Base-by-base conservation (phyloP, 2,113 vertebrate species). In the Onychostoma macrolepis region DNA sequence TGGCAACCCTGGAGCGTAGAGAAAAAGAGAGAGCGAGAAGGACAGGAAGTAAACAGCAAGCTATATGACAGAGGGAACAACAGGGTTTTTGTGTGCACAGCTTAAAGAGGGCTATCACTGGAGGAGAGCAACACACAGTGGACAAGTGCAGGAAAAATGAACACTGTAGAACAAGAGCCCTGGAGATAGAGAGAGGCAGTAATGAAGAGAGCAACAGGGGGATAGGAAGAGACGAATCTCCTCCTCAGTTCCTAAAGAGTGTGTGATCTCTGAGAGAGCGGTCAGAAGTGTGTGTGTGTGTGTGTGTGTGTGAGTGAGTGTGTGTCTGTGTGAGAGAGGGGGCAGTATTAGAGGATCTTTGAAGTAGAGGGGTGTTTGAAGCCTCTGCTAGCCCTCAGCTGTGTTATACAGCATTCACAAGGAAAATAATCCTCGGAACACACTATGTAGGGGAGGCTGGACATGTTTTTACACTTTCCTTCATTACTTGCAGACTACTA, bases 261-360 rank as follows among this genome's bases (percentile, higher is more conserved):
- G 80, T 82, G 80, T 48, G 80, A 48, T 82, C 58, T 82, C 26
- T 82, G 80, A 33, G 63, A 80, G 61, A 65, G 76, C 17, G 41
- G 33, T 85, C 43, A 83, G 63, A 10, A 45, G 15, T 43, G 58
- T 43, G 79, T 65, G 53, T 33, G 30, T 80, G 30, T 58, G 30
- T 56, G 28, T 43, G 56, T 63, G 56, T 48, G 43, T 12, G 43
- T 12, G 45, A 43, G n/a, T n/a, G n/a, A n/a, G 26, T 43, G 33
- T 63, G 56, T n/a, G 75, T 33, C 28, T 24, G 76, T 24, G 30
- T 41, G 56, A 61, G 11, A 50, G 67, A 50, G n/a, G 26, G 30
- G 28, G 75, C 75, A 67, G 84, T 79, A 69, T 86, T 69, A 86
- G 61, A 69, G 41, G 28, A 9, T 50, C 76, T 86, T 79, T 86